These are phyloP conservation scores for Campoplex nolae DNA, from an alignment of 2,888 invertebrate genomes.

Conservation along the genomic window DNA sequence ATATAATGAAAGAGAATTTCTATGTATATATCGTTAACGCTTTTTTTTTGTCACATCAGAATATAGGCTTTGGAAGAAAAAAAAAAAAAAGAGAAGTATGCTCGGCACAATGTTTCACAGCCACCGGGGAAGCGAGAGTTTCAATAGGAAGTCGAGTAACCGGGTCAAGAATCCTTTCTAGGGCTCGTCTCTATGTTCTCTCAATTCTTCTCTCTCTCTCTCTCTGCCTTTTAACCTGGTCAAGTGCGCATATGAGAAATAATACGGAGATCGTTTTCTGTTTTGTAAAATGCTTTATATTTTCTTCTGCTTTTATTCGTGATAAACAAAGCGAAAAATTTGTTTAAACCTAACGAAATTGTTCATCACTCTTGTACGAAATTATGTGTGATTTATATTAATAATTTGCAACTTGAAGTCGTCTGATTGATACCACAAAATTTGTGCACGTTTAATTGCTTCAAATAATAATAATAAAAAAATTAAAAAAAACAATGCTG, in stretches of 20 bases:
- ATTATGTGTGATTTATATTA: too few relatives aligned
- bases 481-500: too few relatives aligned
- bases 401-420: too few relatives aligned
- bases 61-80: background rate
- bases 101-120: conserved; percentile 29
- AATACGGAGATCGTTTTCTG: background rate
- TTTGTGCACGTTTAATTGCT: too few relatives aligned
- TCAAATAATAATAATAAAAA: background rate
- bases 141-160: conserved; percentile 60
- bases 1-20: conserved; percentile 4
- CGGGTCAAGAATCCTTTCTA: conserved; percentile 64
- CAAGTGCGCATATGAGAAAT: conserved; percentile 53
- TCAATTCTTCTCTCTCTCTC: background rate
- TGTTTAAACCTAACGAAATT: too few relatives aligned
- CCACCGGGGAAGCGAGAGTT: conserved; percentile 41
- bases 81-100: conserved; percentile 6
- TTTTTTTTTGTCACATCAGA: background rate
- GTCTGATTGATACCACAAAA: too few relatives aligned
- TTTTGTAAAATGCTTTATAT: background rate
- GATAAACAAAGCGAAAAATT: too few relatives aligned
- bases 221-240: conserved; percentile 24
- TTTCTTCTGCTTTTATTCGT: too few relatives aligned
- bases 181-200: conserved; percentile 21
- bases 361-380: too few relatives aligned
- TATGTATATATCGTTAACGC: background rate